phyloP scores from a whole-genome alignment of 2,888 invertebrate species.

The Drosophila meridionalis region DNA sequence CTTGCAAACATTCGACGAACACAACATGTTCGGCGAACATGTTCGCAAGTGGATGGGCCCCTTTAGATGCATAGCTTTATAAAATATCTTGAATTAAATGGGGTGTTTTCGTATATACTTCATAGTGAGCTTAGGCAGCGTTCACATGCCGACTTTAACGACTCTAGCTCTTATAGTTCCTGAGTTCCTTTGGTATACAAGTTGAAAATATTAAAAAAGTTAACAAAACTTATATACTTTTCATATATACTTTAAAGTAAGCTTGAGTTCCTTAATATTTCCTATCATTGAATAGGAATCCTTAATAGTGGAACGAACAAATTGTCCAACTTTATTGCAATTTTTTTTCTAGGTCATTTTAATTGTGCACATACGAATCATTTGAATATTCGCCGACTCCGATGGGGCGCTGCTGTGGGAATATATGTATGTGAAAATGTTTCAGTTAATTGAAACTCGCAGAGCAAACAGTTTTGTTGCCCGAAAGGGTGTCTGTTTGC shows the following conservation, averaged over 20 bases:
- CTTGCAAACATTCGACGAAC: too few relatives aligned
- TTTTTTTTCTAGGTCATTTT: neutral
- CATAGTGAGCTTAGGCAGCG: neutral
- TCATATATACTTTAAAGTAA: neutral
- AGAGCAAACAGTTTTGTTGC: conserved; percentile 18
- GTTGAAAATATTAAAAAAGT: neutral
- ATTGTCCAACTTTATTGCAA: neutral
- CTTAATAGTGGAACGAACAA: neutral
- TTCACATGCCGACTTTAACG: neutral
- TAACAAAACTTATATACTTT: accelerated
- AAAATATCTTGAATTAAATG: too few relatives aligned
- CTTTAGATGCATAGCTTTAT: too few relatives aligned
- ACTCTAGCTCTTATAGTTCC: neutral
- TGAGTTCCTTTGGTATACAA: neutral
- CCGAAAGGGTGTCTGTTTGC: conserved; percentile 8
- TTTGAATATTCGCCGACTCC: neutral
- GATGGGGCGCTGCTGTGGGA: conserved; percentile 1
- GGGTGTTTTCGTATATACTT: too few relatives aligned
- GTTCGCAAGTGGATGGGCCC: too few relatives aligned
- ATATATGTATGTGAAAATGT: conserved; percentile 7
- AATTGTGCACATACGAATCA: neutral
- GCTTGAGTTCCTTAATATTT: too few relatives aligned
- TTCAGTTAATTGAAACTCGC: conserved; percentile 31
- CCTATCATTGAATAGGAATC: too few relatives aligned
- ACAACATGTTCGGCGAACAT: too few relatives aligned